These are phyloP conservation scores for Tauraco erythrolophus DNA, from an alignment of 2,113 vertebrate genomes.

Conservation along the genomic window DNA sequence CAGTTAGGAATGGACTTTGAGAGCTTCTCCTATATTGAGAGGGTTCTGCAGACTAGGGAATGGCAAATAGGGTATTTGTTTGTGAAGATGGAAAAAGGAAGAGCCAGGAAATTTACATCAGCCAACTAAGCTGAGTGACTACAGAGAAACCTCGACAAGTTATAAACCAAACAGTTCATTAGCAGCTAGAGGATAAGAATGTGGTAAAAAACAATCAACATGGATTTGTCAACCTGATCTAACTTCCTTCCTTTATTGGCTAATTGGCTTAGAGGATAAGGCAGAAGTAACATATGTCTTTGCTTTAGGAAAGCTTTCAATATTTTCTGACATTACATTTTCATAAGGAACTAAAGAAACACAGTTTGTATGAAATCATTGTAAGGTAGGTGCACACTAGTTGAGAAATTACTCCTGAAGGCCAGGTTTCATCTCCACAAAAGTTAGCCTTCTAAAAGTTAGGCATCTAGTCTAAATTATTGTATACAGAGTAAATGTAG, in stretches of 20 bases:
- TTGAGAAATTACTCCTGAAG: background rate
- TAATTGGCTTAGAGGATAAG: conserved; percentile 51
- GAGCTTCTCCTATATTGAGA: background rate
- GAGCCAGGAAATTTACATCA: background rate
- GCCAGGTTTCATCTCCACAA: background rate
- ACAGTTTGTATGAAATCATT: background rate
- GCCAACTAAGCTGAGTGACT: background rate
- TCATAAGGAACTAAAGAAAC: background rate
- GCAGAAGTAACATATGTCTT: conserved; percentile 27
- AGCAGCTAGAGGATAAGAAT: conserved; percentile 32
- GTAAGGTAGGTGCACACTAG: background rate
- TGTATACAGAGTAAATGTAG: background rate
- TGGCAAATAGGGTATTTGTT: background rate
- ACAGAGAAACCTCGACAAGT: conserved; percentile 16
- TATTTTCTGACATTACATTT: background rate
- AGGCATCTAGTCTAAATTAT: background rate
- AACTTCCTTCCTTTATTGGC: conserved; percentile 44
- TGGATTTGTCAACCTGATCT: conserved; percentile 56
- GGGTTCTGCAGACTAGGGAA: background rate
- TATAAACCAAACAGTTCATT: conserved; percentile 49
- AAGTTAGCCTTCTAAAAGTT: background rate
- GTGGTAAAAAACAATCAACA: conserved; percentile 44
- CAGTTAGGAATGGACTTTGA: background rate
- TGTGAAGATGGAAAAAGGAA: background rate
- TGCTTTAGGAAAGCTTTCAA: conserved; percentile 36